Evolutionary conservation across 35 echinoderm and acorn worm genomes (phyloP).

Genomic region (Eucidaris tribuloides): DNA sequence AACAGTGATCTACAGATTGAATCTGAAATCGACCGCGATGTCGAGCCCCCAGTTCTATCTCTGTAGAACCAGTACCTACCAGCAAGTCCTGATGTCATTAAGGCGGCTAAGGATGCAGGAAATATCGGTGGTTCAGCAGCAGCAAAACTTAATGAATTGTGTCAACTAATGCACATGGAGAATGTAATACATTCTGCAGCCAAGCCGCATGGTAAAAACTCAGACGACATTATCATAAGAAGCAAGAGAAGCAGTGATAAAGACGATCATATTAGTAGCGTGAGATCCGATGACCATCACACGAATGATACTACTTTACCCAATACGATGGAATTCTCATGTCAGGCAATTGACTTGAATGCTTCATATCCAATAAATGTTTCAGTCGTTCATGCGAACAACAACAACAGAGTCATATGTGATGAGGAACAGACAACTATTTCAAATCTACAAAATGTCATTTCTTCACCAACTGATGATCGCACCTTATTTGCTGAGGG

Average conservation of each 20-base stretch:
- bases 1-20: not conserved
- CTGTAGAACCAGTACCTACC: not conserved
- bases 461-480: too few species aligned
- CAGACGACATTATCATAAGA: slow-evolving; percentile 67
- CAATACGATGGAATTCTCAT: not conserved
- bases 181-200: slow-evolving; percentile 47
- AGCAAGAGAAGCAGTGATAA: too few species aligned
- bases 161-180: slow-evolving; percentile 43
- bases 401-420: not conserved
- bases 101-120: slow-evolving; percentile 10
- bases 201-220: slow-evolving; percentile 34
- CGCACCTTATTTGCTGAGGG: not conserved
- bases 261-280: not conserved
- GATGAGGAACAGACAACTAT: too few species aligned
- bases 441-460: too few species aligned
- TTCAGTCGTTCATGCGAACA: not conserved
- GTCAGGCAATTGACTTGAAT: not conserved
- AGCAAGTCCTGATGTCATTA: slow-evolving; percentile 30
- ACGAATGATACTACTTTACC: not conserved
- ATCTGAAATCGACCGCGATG: not conserved
- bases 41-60: slow-evolving; percentile 51
- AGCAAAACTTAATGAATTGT: slow-evolving; percentile 34
- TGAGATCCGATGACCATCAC: not conserved
- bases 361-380: not conserved
- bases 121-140: slow-evolving; percentile 13